phyloP scores from a whole-genome alignment of 2,113 vertebrate genomes.

The Orcinus orca region DNA sequence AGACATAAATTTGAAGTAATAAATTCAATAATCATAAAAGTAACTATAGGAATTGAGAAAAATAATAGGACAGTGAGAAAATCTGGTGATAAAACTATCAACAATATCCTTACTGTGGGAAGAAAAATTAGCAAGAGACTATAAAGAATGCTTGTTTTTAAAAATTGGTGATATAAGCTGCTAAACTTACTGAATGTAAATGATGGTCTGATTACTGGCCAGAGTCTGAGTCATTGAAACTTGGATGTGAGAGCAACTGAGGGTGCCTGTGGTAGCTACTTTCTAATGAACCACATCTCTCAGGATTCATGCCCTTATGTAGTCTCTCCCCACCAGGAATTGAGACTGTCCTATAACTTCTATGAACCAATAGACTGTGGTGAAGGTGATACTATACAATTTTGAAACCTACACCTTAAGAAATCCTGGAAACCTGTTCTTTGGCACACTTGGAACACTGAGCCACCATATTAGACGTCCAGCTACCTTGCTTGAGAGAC shows the following conservation, averaged over 20 bases:
- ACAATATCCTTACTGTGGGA: neutral
- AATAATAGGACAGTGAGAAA: neutral
- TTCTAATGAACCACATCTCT: neutral
- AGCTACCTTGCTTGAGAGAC: neutral
- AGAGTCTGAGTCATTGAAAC: neutral
- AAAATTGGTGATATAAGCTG: neutral
- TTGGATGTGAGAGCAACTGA: neutral
- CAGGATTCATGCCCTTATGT: neutral
- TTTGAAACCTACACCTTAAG: neutral
- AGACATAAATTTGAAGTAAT: neutral
- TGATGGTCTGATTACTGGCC: neutral
- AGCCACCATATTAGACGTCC: neutral
- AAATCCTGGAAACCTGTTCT: neutral
- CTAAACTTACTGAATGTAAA: neutral
- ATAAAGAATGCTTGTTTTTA: neutral
- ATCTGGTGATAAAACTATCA: neutral
- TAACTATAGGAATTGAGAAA: neutral
- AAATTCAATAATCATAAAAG: neutral
- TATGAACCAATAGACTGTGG: neutral
- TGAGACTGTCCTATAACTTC: neutral
- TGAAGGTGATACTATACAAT: neutral
- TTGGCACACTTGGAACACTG: neutral
- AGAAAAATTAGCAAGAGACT: neutral
- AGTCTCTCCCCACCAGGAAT: neutral
- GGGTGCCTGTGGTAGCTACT: neutral